Conservation (phyloP, 2,113 vertebrate genomes). For the Cavia aperea region DNA sequence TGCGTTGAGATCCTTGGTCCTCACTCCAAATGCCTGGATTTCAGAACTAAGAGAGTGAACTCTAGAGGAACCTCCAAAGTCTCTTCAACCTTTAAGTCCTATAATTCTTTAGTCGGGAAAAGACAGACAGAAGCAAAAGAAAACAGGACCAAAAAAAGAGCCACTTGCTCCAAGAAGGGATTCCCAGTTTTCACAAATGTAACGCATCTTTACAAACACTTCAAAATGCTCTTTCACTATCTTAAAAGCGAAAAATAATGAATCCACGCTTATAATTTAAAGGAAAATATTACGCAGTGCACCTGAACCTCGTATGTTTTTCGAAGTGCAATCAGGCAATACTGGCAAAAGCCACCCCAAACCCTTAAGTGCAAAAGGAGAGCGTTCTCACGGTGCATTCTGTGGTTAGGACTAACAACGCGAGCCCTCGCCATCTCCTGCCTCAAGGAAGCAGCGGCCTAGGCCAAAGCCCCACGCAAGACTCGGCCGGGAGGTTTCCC, state of each 20-base stretch:
- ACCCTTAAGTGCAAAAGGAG: neutral
- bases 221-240: neutral
- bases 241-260: neutral
- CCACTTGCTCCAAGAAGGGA: neutral
- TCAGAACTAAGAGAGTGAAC: neutral
- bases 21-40: neutral
- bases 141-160: too few relatives aligned
- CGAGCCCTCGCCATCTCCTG: neutral
- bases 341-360: neutral
- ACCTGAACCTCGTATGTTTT: neutral
- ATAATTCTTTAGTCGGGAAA: neutral
- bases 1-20: neutral
- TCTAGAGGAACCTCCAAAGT: neutral
- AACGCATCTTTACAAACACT: neutral
- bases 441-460: neutral
- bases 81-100: neutral
- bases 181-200: neutral
- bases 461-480: too few relatives aligned
- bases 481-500: neutral
- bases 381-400: neutral
- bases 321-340: neutral
- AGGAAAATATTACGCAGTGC: neutral
- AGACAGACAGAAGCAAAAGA: neutral
- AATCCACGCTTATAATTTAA: neutral
- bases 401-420: neutral